Evolutionary conservation across 2,888 invertebrate genomes (phyloP), one percentile per base, ranked within the genome.

Genomic region (Nowickia ferox): DNA sequence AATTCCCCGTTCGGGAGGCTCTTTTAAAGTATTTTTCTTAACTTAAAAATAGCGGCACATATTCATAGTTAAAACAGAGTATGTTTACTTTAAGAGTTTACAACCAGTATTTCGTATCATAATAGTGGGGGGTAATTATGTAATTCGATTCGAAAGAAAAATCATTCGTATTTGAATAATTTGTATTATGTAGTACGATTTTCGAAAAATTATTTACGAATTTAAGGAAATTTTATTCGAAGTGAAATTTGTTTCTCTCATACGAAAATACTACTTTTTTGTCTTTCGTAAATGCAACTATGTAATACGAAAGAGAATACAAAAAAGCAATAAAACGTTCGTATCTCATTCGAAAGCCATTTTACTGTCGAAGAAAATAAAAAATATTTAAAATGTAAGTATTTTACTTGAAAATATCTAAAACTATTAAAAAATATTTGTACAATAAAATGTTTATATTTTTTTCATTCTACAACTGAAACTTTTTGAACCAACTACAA

Each of bases 1-100:
- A 91, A 91, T 91, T 91, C 91, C 91, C 91, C 91, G 90, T 91
- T 90, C 91, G 91, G 91, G 91, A 91, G 89, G 30, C 30, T 30
- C 4, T 30, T 30, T 30, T 0, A 30, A 30, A 30, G 4, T 30
- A 4, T 30, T 30, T 30, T 30, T 30, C 22, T n/a, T n/a, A n/a
- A n/a, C n/a, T n/a, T n/a, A n/a, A n/a, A n/a, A n/a, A n/a, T n/a
- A n/a, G n/a, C n/a, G n/a, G n/a, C n/a, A n/a, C n/a, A n/a, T n/a
- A n/a, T n/a, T n/a, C n/a, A n/a, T n/a, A n/a, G n/a, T n/a, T n/a
- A n/a, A n/a, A n/a, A n/a, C n/a, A n/a, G n/a, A n/a, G n/a, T n/a
- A n/a, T n/a, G n/a, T n/a, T n/a, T n/a, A n/a, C n/a, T n/a, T n/a
- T n/a, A n/a, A n/a, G n/a, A n/a, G n/a, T n/a, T n/a, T n/a, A n/a